Evolutionary conservation across 2,797 vertebrate genomes (phyloP), one percentile per base, ranked within the genome.

Genomic region (Zalophus californianus): DNA sequence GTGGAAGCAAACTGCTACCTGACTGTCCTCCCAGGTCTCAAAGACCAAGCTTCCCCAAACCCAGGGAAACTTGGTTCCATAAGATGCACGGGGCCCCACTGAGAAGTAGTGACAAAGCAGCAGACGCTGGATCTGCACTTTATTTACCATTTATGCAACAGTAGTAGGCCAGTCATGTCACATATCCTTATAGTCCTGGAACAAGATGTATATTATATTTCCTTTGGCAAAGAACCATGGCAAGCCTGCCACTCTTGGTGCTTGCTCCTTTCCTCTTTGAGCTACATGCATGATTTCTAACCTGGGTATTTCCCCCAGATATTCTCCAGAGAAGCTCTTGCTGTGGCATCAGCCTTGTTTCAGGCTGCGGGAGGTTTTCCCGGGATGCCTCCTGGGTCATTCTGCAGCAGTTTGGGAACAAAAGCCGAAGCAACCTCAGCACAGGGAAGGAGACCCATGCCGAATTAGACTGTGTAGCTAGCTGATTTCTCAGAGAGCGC

Each of bases 401-500:
- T 89, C 56, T 85, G 20, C 38, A 52, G 44, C 29, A 29, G 2
- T 35, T 1, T 13, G 5, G 23, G 56, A 11, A n/a, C 27, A 62
- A n/a, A 62, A 82, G 68, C 58, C 18, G 21, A 41, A 75, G 62
- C 50, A 20, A 25, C 50, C 12, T 38, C 1, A 0, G 29, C 82
- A 27, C 21, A 25, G 35, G 41, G 68, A 23, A 60, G 73, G 80
- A 80, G 38, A 32, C 25, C 2, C n/a, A 29, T 4, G 50, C 84
- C 54, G 35, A 21, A 2, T 13, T 21, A 72, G 66, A 8, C 41
- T 7, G 0, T 18, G 16, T 0, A 41, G 70, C 66, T 0, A 48
- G 70, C 66, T 32, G 0, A 11, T 48, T 88, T 68, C 82, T 70
- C 58, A 2, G 48, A 50, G 35, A 35, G 29, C n/a, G 13, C 35